Evolutionary conservation across 2,797 vertebrate species (phyloP).

Genomic region (Lophotriccus pileatus): DNA sequence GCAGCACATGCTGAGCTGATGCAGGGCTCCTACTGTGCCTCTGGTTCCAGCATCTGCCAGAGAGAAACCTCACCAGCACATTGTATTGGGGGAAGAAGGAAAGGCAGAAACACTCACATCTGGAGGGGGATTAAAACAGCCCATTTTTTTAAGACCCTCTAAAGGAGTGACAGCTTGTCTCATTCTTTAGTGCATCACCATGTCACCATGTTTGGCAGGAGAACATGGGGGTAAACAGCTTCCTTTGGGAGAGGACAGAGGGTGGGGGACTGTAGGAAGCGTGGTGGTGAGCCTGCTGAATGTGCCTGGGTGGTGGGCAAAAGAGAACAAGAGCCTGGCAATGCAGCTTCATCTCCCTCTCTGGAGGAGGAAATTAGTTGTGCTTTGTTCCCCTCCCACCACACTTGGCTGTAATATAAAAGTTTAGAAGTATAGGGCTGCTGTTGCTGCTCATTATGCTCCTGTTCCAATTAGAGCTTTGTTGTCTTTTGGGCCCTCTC

Average conservation of each 20-base stretch:
- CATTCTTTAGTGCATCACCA: not conserved
- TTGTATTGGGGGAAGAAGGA: not conserved
- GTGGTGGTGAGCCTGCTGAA: not conserved
- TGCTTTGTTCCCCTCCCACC: not conserved
- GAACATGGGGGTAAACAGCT: not conserved
- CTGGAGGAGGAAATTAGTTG: not conserved
- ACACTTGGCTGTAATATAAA: not conserved
- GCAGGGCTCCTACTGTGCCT: not conserved
- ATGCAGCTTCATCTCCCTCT: not conserved
- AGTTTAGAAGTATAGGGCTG: not conserved
- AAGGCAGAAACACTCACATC: not conserved
- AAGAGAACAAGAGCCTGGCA: not conserved
- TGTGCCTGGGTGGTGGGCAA: not conserved
- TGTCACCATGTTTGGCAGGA: not conserved
- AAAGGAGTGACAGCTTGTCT: not conserved
- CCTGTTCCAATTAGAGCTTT: not conserved
- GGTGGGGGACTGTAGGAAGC: not conserved
- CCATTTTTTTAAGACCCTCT: not conserved
- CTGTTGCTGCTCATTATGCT: not conserved
- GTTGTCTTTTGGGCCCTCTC: not conserved
- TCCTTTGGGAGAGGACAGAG: slow-evolving; percentile 8
- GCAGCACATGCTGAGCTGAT: not conserved
- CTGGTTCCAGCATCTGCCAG: slow-evolving; percentile 16
- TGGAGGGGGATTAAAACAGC: not conserved
- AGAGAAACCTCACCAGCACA: not conserved